Evolutionary conservation across 2,113 vertebrate genomes (phyloP).

Genomic region (Solenodon paradoxus): DNA sequence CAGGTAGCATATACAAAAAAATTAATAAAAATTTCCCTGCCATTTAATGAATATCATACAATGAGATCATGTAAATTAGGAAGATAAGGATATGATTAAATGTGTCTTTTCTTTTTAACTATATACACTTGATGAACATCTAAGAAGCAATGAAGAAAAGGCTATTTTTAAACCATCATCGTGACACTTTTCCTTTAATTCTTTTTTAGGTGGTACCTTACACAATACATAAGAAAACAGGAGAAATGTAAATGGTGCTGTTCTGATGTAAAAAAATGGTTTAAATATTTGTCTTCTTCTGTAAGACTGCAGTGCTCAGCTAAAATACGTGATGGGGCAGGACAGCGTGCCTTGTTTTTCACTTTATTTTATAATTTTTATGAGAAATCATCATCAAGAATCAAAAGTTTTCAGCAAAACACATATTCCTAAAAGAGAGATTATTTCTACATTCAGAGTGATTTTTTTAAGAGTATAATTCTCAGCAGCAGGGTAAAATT

Average conservation of each 20-base stretch:
- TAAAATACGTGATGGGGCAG: not conserved
- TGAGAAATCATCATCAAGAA: not conserved
- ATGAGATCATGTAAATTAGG: constrained; percentile 15
- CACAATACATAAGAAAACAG: not conserved
- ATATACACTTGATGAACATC: not conserved
- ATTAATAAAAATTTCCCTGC: not conserved
- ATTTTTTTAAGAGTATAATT: not conserved
- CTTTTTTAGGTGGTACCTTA: not conserved
- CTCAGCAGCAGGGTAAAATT: not conserved
- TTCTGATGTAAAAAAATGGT: not conserved
- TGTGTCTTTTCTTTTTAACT: not conserved
- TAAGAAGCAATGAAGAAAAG: not conserved
- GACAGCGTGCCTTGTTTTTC: not conserved
- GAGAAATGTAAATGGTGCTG: not conserved
- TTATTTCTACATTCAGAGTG: not conserved
- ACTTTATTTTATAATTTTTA: not conserved
- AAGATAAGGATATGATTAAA: not conserved
- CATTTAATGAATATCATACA: not conserved
- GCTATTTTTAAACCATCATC: constrained; percentile 14
- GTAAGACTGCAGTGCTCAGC: not conserved
- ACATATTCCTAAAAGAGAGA: not conserved
- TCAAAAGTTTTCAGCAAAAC: not conserved
- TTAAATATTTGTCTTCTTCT: not conserved
- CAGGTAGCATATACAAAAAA: not conserved
- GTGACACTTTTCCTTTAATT: not conserved